Evolutionary conservation across 37 sponge, comb jelly and placozoan species (phyloP), one percentile per base, ranked within the genome.

Genomic region (Geodia barretti): DNA sequence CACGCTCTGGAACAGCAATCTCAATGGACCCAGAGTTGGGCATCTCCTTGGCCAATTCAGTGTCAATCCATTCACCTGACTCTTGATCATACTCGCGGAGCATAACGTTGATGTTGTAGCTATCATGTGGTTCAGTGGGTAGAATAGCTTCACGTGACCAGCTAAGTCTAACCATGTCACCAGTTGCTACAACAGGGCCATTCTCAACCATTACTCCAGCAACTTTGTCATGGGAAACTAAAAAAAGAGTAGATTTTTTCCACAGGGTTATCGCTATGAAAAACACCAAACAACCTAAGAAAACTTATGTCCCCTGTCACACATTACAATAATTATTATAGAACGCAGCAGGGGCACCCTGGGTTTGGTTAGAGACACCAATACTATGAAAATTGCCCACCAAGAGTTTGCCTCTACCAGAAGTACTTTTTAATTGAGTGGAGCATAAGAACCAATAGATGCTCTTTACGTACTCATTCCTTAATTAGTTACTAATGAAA

Each of bases 151-250:
- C 40, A 29, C 68, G 75, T n/a, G 72, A 21, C 83, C 82, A 88
- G 33, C 23, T 31, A 36, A 87, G 2, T 14, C 9, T 75, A 1
- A 76, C 40, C 7, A 26, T 62, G 39, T 11, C 34, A 39, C 54
- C 72, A 75, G 25, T 42, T 36, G 39, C 41, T 0, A 88, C 24
- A 1, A 33, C 25, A 1, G 62, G 62, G 3, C 32, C 70, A 40
- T 37, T 29, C 20, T 47, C 43, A 60, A 79, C n/a, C 41, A 65
- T 66, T 59, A 79, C 81, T 64, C 60, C 79, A 79, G 41, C 33
- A 17, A 25, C 84, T 67, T 28, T 58, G 5, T 77, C 82, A 81
- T 72, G 65, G 4, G 82, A 61, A n/a, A 87, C 88, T 87, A 41
- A 37, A 76, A 32, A 33, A 47, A 47, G 14, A 7, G 14, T 14